A percentile compares a stretch with the other conserved stretches of the same genome.
phyloP scores from a whole-genome alignment of 2,113 vertebrate species.

The Ceyx cyanopectus region DNA sequence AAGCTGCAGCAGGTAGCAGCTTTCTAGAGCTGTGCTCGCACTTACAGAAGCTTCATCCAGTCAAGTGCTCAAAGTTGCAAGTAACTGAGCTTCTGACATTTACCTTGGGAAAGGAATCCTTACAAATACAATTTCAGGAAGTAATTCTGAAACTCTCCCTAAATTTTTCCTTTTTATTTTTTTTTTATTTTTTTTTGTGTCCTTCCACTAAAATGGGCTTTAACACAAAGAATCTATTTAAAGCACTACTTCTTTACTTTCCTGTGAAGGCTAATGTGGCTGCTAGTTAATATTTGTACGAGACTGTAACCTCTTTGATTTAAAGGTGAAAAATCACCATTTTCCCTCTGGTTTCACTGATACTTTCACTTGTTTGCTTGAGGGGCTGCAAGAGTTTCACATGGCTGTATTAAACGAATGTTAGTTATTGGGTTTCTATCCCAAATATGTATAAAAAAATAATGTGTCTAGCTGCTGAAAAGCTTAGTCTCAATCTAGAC shows the following conservation, averaged over 20 bases:
- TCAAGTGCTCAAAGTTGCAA: background rate
- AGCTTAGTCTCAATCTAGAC: background rate
- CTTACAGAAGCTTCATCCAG: background rate
- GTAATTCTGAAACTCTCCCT: slow-evolving; percentile 49
- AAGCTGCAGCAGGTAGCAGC: background rate
- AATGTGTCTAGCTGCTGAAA: background rate
- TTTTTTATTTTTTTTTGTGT: too few species aligned
- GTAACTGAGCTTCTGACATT: slow-evolving; percentile 8
- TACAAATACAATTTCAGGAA: slow-evolving; percentile 65
- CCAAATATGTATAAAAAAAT: background rate
- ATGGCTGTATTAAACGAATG: background rate
- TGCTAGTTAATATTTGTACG: slow-evolving; percentile 50
- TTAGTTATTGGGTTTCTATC: background rate
- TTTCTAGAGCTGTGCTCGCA: background rate
- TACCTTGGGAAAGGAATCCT: slow-evolving; percentile 60
- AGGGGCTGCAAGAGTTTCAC: background rate
- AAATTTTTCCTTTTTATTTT: slow-evolving; percentile 29
- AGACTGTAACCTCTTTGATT: background rate
- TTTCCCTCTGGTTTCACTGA: background rate
- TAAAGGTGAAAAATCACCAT: slow-evolving; percentile 9
- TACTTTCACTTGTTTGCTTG: background rate
- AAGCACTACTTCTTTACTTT: slow-evolving; percentile 34
- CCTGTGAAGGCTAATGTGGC: slow-evolving; percentile 31
- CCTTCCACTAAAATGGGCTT: slow-evolving; percentile 33
- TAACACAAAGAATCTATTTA: slow-evolving; percentile 60